A percentile compares a stretch with the other conserved stretches of the same genome.
Evolutionary conservation across 2,888 invertebrate species (phyloP).

Genomic region (Gibbula magus): DNA sequence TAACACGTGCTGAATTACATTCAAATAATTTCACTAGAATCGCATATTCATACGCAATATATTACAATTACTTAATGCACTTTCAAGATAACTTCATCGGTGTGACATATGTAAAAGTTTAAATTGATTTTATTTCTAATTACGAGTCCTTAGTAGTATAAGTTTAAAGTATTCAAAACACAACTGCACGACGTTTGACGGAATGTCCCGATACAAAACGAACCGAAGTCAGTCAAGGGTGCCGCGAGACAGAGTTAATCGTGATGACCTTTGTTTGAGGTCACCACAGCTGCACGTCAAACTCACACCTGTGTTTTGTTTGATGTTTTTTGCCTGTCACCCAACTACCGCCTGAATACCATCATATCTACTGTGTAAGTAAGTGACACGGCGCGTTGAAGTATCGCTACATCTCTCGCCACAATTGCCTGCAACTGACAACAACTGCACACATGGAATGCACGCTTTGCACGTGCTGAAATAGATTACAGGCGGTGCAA

Average conservation of each 20-base stretch:
- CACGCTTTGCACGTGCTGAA: not conserved
- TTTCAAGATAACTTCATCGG: no score
- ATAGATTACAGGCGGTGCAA: not conserved
- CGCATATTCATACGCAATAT: no score
- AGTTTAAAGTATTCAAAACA: no score
- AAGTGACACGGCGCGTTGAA: not conserved
- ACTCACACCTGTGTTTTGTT: constrained; percentile 6
- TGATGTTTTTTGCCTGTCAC: not conserved
- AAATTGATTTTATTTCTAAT: no score
- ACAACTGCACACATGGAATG: not conserved
- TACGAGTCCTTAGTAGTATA: no score
- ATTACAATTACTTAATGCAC: no score
- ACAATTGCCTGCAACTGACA: not conserved
- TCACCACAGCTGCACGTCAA: not conserved
- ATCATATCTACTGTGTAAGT: not conserved
- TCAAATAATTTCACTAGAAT: no score
- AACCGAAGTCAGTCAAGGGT: not conserved
- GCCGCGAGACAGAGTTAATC: not conserved
- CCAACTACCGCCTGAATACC: not conserved
- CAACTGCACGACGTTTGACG: no score
- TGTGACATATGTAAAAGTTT: no score
- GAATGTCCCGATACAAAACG: no score
- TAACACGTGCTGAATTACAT: no score
- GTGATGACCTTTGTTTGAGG: not conserved
- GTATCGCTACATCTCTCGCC: not conserved